phyloP scores from a whole-genome alignment of 1,140 invertebrate species.

The Kradibia gibbosae region DNA sequence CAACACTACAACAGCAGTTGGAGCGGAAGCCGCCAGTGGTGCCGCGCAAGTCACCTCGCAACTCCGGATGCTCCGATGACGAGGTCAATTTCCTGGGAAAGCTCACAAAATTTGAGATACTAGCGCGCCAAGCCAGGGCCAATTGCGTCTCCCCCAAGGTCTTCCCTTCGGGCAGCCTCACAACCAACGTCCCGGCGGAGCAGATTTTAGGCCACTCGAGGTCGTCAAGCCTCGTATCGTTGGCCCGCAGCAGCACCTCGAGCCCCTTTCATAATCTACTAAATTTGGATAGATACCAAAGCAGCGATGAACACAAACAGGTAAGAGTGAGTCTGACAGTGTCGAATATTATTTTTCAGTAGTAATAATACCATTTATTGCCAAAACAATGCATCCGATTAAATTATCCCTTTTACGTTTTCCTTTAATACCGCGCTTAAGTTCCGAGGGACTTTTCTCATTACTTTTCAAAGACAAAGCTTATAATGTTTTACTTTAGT shows the following conservation, averaged over 20 bases:
- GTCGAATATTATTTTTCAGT: background rate
- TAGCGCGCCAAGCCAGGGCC: slow-evolving; percentile 61
- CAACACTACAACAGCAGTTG: slow-evolving; percentile 59
- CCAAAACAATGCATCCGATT: too few species aligned
- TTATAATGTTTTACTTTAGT: too few species aligned
- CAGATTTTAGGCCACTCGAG: slow-evolving; percentile 76
- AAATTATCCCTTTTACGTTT: too few species aligned
- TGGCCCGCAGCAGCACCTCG: slow-evolving; percentile 56
- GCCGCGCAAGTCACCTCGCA: slow-evolving; percentile 71
- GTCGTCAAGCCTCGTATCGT: slow-evolving; percentile 64
- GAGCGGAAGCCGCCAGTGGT: slow-evolving; percentile 73
- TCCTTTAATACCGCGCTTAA: too few species aligned
- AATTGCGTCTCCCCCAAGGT: slow-evolving; percentile 82
- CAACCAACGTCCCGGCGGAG: slow-evolving; percentile 84
- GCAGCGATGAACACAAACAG: slow-evolving; percentile 31
- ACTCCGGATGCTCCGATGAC: slow-evolving; percentile 72
- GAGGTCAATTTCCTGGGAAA: slow-evolving; percentile 71
- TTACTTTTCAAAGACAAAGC: too few species aligned
- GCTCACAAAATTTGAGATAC: slow-evolving; percentile 69
- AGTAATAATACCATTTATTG: too few species aligned
- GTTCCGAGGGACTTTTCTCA: too few species aligned
- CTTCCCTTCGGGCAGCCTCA: slow-evolving; percentile 82
- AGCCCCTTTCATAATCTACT: slow-evolving; percentile 64
- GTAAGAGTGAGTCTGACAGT: background rate
- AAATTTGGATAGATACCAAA: slow-evolving; percentile 60